Evolutionary conservation across 2,888 invertebrate genomes (phyloP).

Genomic region (Tanypteryx hageni): DNA sequence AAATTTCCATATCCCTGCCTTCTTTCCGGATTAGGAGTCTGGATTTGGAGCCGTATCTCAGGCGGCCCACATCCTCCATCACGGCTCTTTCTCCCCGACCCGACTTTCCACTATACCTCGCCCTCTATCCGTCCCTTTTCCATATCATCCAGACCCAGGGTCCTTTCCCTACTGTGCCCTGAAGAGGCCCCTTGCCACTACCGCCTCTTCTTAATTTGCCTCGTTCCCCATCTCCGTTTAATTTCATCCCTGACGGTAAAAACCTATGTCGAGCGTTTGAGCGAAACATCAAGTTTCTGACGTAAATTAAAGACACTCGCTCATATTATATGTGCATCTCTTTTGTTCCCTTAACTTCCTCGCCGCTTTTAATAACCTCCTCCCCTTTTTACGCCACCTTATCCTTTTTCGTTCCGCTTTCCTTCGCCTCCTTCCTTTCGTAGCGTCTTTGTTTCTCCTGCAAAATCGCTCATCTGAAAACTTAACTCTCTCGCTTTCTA

Average conservation of each 20-base stretch:
- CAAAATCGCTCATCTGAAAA: not conserved
- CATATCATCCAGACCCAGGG: not conserved
- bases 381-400: not conserved
- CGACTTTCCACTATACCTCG: not conserved
- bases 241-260: not conserved
- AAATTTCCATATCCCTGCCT: conserved; percentile 61
- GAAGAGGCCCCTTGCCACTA: not conserved
- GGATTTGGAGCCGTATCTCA: conserved; percentile 60
- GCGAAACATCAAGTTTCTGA: not conserved
- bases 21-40: conserved; percentile 57
- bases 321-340: not conserved
- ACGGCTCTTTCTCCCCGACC: conserved; percentile 14
- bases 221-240: not conserved
- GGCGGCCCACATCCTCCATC: conserved; percentile 59
- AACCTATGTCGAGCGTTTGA: not conserved
- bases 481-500: not conserved
- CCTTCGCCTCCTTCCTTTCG: not conserved
- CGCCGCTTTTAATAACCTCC: not conserved
- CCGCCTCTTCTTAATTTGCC: not conserved
- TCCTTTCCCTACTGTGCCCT: not conserved
- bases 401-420: not conserved
- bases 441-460: not conserved
- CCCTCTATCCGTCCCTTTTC: too few species aligned
- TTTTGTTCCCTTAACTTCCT: not conserved
- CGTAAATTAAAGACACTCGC: not conserved